Base-by-base conservation (phyloP, 2,888 invertebrate genomes). In the Leptinotarsa haldemani region DNA sequence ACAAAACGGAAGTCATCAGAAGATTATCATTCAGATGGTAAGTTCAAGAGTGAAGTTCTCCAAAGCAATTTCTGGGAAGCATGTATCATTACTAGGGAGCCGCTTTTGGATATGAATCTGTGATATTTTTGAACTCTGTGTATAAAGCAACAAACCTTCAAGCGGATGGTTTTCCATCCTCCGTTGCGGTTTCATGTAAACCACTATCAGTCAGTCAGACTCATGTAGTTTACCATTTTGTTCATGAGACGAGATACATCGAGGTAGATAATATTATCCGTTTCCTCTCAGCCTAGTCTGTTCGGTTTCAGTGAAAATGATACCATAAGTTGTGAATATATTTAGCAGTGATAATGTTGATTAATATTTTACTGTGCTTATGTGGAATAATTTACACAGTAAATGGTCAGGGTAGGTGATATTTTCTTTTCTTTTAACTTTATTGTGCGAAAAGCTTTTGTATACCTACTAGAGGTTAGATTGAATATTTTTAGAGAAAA, bases 221-320 rank as follows among this genome's bases (percentile, higher is more conserved):
- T 3, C 15, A 13, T 56, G 56, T 56, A 22, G 22, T 22, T 56
- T 15, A 22, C 56, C 9, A 40, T 40, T 61, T 13, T 61, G 2
- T 30, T 61, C 61, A 50, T 50, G n/a, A 15, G 50, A 13, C n/a
- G n/a, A 61, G 30, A 61, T 61, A 18, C 61, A 40, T 61, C 61
- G 61, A 61, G 61, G 61, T 61, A 61, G 61, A 61, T 61, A 40
- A 61, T 30, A 61, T 61, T 61, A 61, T 61, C 61, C 30, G 18
- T 61, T 61, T 61, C 61, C 61, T 61, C 61, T 61, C 61, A n/a
- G 61, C 7, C 61, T 61, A 40, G 4, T 12, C 25, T 40, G 40
- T 61, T n/a, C 40, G 40, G 12, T 30, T 61, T 61, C 25, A 58
- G 4, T 58, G 61, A 16, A 61, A 61, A 30, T 61, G 30, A 30